A percentile compares a stretch with the other conserved stretches of the same genome.
Conservation (phyloP, 1,140 invertebrate species). For the Andrena cerasifolii region DNA sequence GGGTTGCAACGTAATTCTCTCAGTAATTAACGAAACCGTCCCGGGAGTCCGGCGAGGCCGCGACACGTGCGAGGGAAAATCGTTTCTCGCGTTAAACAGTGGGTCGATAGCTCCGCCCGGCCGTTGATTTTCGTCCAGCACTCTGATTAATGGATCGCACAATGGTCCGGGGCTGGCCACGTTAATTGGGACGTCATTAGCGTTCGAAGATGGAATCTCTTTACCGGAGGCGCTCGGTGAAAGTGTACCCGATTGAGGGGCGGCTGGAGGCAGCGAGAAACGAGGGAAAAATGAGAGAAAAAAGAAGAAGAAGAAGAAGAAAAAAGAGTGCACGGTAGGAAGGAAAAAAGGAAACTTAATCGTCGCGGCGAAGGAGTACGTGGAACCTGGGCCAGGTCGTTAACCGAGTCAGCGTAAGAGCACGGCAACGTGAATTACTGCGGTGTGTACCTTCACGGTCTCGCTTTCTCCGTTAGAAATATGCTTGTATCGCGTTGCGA, state of each 20-base stretch:
- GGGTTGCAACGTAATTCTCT: conserved; percentile 10
- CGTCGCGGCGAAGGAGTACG: conserved; percentile 53
- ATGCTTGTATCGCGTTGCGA: conserved; percentile 37
- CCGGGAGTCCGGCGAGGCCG: conserved; percentile 22
- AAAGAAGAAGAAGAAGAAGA: background rate
- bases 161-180: background rate
- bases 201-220: conserved; percentile 34
- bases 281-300: conserved; percentile 13
- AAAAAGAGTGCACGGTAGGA: no score
- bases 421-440: conserved; percentile 45
- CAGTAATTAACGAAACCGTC: conserved; percentile 20
- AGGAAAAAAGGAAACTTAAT: conserved; percentile 57
- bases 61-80: background rate
- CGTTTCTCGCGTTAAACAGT: background rate
- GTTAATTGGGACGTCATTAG: conserved; percentile 56
- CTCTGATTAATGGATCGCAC: conserved; percentile 15
- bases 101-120: background rate
- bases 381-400: conserved; percentile 61
- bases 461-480: conserved; percentile 63
- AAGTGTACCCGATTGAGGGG: conserved; percentile 66
- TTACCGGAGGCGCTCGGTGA: conserved; percentile 58
- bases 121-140: conserved; percentile 8
- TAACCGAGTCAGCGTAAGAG: conserved; percentile 59
- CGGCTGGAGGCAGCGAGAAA: conserved; percentile 1
- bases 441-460: conserved; percentile 46